Conservation (phyloP, 2,797 vertebrate species). For the Erethizon dorsatum region DNA sequence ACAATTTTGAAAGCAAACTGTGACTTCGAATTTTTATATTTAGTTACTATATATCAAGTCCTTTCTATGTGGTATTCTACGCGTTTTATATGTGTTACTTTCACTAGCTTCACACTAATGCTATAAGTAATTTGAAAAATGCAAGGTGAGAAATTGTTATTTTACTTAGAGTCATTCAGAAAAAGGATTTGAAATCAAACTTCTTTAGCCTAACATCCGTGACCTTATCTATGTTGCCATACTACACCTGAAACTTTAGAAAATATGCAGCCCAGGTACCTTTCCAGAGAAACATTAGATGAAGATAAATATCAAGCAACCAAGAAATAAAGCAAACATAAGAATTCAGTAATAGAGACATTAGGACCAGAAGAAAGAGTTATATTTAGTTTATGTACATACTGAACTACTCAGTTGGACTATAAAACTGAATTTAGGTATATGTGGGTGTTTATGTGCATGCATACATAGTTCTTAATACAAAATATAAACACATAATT, state of each 20-base stretch:
- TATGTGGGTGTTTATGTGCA: background rate
- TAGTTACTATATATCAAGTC: background rate
- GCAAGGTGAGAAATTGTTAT: background rate
- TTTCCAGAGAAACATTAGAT: background rate
- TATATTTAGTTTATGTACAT: background rate
- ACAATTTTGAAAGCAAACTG: background rate
- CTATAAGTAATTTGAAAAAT: background rate
- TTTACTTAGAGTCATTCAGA: background rate
- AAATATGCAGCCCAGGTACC: background rate
- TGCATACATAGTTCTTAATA: background rate
- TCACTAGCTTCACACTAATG: background rate
- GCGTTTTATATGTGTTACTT: background rate
- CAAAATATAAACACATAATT: background rate
- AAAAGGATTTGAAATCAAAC: background rate
- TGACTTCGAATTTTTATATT: background rate
- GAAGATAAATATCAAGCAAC: background rate
- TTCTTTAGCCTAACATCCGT: background rate
- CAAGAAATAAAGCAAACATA: background rate
- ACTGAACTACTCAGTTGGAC: background rate
- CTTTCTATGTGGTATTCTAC: background rate
- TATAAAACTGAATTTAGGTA: background rate
- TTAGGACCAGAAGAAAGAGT: background rate
- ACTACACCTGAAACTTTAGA: background rate
- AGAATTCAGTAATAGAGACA: constrained; percentile 2
- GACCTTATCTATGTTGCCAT: background rate